Conservation (phyloP, 2,797 vertebrate genomes). For the Sparus aurata region DNA sequence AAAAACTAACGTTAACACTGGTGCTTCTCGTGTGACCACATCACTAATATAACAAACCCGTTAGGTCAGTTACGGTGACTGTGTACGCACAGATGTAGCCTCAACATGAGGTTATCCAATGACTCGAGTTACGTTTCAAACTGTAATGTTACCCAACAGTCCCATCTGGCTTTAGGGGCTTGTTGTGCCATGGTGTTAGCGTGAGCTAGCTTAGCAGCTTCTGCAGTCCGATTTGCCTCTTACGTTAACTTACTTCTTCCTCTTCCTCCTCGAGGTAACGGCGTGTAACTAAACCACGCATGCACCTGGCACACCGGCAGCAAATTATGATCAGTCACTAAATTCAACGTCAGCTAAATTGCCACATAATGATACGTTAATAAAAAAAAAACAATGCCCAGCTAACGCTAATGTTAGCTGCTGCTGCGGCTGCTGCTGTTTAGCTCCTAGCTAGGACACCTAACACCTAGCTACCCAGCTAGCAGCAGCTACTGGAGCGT, state of each 20-base stretch:
- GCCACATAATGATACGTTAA: neutral
- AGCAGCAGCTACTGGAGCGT: conserved; percentile 28
- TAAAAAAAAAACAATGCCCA: neutral
- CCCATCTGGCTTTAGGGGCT: conserved; percentile 6
- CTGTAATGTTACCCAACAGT: conserved; percentile 9
- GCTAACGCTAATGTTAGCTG: conserved; percentile 33
- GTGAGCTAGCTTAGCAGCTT: conserved; percentile 48
- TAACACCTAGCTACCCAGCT: conserved; percentile 42
- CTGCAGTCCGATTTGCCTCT: neutral
- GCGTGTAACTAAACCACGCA: neutral
- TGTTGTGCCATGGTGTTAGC: conserved; percentile 56
- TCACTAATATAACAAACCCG: neutral
- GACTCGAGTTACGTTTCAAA: neutral
- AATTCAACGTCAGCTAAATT: neutral
- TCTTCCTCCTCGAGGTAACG: neutral
- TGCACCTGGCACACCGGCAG: neutral
- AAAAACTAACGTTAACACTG: neutral
- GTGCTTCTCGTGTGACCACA: neutral
- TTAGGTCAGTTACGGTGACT: neutral
- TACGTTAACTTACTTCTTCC: neutral
- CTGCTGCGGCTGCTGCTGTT: neutral
- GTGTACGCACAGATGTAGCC: neutral
- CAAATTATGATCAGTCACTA: neutral
- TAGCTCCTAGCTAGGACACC: conserved; percentile 57
- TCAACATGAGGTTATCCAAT: neutral